Conservation (phyloP, 1,140 invertebrate species). For the Pygmarrhopalites habei region DNA sequence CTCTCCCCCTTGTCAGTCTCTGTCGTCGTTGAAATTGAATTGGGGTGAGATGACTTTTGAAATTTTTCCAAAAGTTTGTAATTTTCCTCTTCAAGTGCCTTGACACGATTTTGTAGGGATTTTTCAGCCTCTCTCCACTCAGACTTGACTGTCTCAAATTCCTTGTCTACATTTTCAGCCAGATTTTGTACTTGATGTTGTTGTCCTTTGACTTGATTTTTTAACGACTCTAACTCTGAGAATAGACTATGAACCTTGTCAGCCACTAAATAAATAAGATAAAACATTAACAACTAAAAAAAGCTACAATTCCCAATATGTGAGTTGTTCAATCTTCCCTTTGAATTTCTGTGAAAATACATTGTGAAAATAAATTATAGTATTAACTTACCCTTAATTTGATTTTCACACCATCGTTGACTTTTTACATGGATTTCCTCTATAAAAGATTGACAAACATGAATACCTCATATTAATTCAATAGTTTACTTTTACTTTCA, state of each 20-base stretch:
- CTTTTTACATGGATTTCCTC: constrained; percentile 4
- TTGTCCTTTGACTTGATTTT: background rate
- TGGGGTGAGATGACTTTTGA: background rate
- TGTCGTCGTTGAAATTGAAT: background rate
- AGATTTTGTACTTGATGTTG: constrained; percentile 5
- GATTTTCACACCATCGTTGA: constrained; percentile 7
- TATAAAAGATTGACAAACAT: no score
- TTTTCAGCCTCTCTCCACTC: background rate
- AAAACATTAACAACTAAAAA: no score
- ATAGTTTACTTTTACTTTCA: no score
- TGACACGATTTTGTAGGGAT: background rate
- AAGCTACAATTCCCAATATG: no score
- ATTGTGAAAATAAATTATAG: no score
- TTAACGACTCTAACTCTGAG: background rate
- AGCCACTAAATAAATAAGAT: no score
- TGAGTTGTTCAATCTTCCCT: no score
- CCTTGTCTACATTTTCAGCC: constrained; percentile 9
- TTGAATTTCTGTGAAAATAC: no score
- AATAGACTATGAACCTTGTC: constrained; percentile 9
- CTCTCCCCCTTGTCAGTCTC: background rate
- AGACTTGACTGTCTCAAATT: background rate
- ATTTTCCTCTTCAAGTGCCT: constrained; percentile 1
- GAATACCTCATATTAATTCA: no score
- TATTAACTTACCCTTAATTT: no score
- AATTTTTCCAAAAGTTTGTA: background rate